Base-by-base conservation (phyloP, 92 coral and sea anemone genomes). In the Desmophyllum pertusum region DNA sequence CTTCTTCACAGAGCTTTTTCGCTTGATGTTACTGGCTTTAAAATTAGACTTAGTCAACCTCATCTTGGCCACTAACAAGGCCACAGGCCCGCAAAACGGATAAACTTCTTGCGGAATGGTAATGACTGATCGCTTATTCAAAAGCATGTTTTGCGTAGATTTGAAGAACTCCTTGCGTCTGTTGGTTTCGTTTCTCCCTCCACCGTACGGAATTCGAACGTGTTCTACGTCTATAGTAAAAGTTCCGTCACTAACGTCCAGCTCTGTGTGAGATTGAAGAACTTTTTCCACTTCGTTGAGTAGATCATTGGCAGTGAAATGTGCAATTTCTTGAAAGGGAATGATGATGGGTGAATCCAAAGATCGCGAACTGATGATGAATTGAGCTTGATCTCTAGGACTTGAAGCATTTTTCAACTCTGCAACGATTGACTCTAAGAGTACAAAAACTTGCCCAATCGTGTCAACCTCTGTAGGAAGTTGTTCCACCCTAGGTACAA, bases 251-350 rank as follows among this genome's bases (percentile, higher is more conserved):
- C 73, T 67, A 0, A 67, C 23, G 73, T 67, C 73, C 45, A 67
- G 19, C 4, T 67, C 73, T 36, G 27, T 36, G 45, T 67, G 73
- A 5, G 73, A 67, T 18, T 67, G 73, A 36, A 67, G 73, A 0
- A 67, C 73, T 35, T 67, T 67, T 18, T 67, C 73, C 13, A 67
- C 25, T 35, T 67, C 73, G 73, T 67, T 67, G 27, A 67, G 73
- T 18, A 37, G 25, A 67, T 37, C 25, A 45, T 67, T 67, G 45
- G 13, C 45, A 0, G 45, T 37, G 7, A 37, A 3, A 5, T 67
- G 29, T 37, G 0, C 73, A 17, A 67, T 67, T 36, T 66, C 71
- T 35, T 66, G 71, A 66, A 66, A 66, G 5, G 71, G 41, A 18
- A 67, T 67, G 27, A 67, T 35, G 5, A 67, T 67, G 0, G 73